phyloP scores from a whole-genome alignment of 2,797 vertebrate species.

The Triplophysa bombifrons region DNA sequence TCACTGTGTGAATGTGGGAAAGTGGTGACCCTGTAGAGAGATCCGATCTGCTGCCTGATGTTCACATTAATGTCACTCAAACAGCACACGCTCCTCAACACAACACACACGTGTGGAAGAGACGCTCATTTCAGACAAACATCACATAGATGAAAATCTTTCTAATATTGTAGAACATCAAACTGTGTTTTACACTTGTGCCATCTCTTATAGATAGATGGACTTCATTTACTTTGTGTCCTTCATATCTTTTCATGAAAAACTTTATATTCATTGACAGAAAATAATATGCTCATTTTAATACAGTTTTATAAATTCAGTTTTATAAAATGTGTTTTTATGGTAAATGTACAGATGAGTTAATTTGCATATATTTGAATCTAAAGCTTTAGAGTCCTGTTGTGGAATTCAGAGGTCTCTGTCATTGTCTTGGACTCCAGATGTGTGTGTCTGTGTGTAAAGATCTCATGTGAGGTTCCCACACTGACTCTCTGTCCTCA shows the following conservation, averaged over 20 bases:
- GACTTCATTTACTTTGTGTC: too few relatives aligned
- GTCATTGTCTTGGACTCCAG: slow-evolving; percentile 32
- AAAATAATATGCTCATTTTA: neutral
- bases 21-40: slow-evolving; percentile 41
- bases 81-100: slow-evolving; percentile 53
- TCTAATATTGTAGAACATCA: neutral
- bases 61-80: slow-evolving; percentile 60
- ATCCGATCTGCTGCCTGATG: slow-evolving; percentile 54
- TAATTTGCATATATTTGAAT: too few relatives aligned
- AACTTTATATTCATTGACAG: neutral
- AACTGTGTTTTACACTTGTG: neutral
- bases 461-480: slow-evolving; percentile 60
- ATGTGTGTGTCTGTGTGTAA: slow-evolving; percentile 40
- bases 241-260: neutral
- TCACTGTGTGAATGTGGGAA: slow-evolving; percentile 1
- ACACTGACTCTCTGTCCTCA: slow-evolving; percentile 61
- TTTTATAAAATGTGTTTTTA: too few relatives aligned
- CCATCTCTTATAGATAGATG: neutral
- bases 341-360: neutral
- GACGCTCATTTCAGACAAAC: neutral
- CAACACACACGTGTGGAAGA: slow-evolving; percentile 33
- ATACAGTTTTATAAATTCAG: neutral
- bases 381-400: neutral
- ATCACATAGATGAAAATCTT: neutral
- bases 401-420: slow-evolving; percentile 5